phyloP scores from a whole-genome alignment of 2,888 invertebrate genomes.

The Brachypalpus laphriformis region DNA sequence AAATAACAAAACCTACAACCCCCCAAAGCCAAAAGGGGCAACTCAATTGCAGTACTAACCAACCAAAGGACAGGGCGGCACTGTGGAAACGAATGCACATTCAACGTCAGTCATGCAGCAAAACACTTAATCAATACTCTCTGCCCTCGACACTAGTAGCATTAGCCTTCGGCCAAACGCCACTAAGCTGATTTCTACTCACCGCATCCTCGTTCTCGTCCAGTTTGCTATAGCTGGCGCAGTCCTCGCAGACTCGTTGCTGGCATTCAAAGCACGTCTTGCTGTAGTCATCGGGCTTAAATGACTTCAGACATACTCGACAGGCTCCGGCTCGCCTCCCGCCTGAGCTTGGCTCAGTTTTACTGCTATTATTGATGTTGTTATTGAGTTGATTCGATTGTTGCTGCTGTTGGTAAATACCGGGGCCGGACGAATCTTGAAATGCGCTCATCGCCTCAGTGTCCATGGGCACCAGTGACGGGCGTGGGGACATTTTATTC shows the following conservation, averaged over 20 bases:
- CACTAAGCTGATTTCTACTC: slow-evolving; percentile 80
- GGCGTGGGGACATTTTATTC: slow-evolving; percentile 88
- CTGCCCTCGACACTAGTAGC: background rate
- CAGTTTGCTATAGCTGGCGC: slow-evolving; percentile 94
- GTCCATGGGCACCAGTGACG: slow-evolving; percentile 84
- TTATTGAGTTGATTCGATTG: slow-evolving; percentile 81
- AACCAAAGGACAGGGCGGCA: background rate
- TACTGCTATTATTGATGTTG: slow-evolving; percentile 80
- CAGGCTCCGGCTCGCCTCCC: slow-evolving; percentile 91
- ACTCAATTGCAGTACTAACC: background rate
- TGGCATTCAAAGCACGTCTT: slow-evolving; percentile 95
- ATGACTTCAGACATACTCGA: slow-evolving; percentile 93
- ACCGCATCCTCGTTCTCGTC: slow-evolving; percentile 93
- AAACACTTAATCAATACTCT: slow-evolving; percentile 45
- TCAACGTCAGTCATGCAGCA: slow-evolving; percentile 44
- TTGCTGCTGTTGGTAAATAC: slow-evolving; percentile 76
- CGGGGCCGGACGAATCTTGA: slow-evolving; percentile 76
- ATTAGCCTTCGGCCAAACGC: background rate
- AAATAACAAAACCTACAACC: background rate
- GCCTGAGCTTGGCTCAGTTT: slow-evolving; percentile 87
- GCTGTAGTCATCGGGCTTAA: slow-evolving; percentile 94
- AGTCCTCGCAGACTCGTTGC: slow-evolving; percentile 95
- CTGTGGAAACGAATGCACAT: slow-evolving; percentile 22
- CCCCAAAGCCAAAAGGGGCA: background rate
- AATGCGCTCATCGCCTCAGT: slow-evolving; percentile 78